These are phyloP conservation scores for Mustela erminea DNA, from an alignment of 2,797 vertebrate genomes.

Conservation along the genomic window DNA sequence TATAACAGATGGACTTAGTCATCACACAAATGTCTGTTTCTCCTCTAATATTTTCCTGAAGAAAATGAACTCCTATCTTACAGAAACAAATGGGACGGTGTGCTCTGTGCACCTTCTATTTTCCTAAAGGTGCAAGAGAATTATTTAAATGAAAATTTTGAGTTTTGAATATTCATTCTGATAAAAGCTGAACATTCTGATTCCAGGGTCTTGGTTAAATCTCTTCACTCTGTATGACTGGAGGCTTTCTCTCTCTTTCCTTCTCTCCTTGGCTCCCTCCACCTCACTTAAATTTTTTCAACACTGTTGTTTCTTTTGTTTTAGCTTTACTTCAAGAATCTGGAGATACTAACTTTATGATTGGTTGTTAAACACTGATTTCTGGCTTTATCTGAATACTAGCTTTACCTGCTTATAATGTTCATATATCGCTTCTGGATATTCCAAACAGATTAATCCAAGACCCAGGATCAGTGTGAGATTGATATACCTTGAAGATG, in stretches of 20 bases:
- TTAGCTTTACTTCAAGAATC: slow-evolving; percentile 3
- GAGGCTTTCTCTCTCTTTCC: not conserved
- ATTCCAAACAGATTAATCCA: not conserved
- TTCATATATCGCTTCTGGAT: not conserved
- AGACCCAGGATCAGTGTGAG: not conserved
- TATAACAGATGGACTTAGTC: not conserved
- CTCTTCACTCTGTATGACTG: not conserved
- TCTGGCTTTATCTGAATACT: not conserved
- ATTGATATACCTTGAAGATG: not conserved
- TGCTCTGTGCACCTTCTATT: not conserved
- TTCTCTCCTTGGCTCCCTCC: not conserved
- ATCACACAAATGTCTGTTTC: not conserved
- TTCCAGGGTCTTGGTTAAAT: not conserved
- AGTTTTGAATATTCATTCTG: slow-evolving; percentile 17
- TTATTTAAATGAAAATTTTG: slow-evolving; percentile 3
- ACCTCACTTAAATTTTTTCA: not conserved
- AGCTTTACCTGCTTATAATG: not conserved
- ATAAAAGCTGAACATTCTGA: not conserved
- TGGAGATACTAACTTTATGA: not conserved
- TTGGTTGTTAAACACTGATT: not conserved
- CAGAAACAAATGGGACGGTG: not conserved
- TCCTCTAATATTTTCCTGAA: not conserved
- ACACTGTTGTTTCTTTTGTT: not conserved
- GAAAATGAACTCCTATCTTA: not conserved
- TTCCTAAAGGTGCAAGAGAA: not conserved